Evolutionary conservation across 2,113 vertebrate genomes (phyloP), one percentile per base, ranked within the genome.

Genomic region (Hyaena hyaena): DNA sequence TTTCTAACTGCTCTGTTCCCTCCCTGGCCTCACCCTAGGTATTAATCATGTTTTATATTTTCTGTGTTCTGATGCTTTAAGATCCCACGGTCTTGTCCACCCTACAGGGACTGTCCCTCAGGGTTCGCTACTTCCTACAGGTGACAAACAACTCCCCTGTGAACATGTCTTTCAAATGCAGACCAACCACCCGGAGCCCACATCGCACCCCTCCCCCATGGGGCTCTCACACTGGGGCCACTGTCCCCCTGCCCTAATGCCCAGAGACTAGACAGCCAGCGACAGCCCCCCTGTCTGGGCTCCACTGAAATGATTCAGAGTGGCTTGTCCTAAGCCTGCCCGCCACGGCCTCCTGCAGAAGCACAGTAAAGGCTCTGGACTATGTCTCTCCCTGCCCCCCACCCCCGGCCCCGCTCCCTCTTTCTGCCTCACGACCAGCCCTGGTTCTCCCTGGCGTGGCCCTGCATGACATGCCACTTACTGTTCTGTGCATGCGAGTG

Each of bases 381-480:
- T 14, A 10, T 10, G 0, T 6, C 7, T 28, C 10, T 26, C 7
- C 21, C 11, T 43, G 9, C 53, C 58, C 58, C 21, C 58, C 4
- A 2, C 58, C 58, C 19, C 55, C 55, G 50, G 19, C 16, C 17
- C 55, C 17, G 2, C 19, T 10, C 14, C 43, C 23, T n/a, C 80
- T 5, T 16, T n/a, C 80, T 7, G 23, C 11, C 39, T 15, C 50
- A 15, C 0, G 28, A 28, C 9, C 1, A 5, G 33, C 65, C 28
- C 55, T 7, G n/a, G 43, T n/a, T 63, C 66, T 82, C 4, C 23
- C 21, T 1, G 1, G 2, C 0, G 23, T 10, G 66, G 21, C 19
- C 28, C 66, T 2, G 10, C 1, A 1, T 21, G 55, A n/a, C 24
- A 4, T 2, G 7, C 28, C 17, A 6, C 17, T 48, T 48, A n/a